Percentiles rank a stretch among this genome's conserved stretches.
Conservation (phyloP, 2,888 invertebrate species). For the Notodonta ziczac region DNA sequence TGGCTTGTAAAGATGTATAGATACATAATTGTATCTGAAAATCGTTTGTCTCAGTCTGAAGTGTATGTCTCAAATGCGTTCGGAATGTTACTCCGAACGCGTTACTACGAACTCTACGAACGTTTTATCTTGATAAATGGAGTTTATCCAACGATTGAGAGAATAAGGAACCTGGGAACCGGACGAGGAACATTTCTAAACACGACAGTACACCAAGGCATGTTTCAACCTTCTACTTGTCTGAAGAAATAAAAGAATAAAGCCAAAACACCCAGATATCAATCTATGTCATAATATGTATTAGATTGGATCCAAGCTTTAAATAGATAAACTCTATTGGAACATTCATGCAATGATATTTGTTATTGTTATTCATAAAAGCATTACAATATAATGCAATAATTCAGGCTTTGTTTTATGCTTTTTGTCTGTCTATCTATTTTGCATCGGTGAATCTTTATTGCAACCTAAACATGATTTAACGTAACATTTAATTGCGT, state of each 20-base stretch:
- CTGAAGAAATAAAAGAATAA: neutral
- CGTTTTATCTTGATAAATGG: too few relatives aligned
- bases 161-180: too few relatives aligned
- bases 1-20: conserved; percentile 11
- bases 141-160: too few relatives aligned
- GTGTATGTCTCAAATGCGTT: too few relatives aligned
- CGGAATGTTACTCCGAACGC: too few relatives aligned
- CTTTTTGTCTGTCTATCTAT: conserved; percentile 8
- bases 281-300: conserved; percentile 1
- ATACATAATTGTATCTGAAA: neutral
- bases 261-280: neutral
- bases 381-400: neutral
- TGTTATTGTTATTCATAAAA: neutral
- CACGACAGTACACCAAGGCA: neutral
- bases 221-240: too few relatives aligned
- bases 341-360: neutral
- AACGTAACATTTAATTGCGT: conserved; percentile 26
- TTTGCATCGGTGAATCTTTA: conserved; percentile 15
- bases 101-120: too few relatives aligned
- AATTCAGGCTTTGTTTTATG: neutral
- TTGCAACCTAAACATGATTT: conserved; percentile 28
- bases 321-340: neutral
- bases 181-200: neutral
- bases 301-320: neutral
- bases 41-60: neutral